Percentiles rank a stretch among this genome's conserved stretches.
phyloP scores from a whole-genome alignment of 2,113 vertebrate genomes.

The Istiophorus platypterus region DNA sequence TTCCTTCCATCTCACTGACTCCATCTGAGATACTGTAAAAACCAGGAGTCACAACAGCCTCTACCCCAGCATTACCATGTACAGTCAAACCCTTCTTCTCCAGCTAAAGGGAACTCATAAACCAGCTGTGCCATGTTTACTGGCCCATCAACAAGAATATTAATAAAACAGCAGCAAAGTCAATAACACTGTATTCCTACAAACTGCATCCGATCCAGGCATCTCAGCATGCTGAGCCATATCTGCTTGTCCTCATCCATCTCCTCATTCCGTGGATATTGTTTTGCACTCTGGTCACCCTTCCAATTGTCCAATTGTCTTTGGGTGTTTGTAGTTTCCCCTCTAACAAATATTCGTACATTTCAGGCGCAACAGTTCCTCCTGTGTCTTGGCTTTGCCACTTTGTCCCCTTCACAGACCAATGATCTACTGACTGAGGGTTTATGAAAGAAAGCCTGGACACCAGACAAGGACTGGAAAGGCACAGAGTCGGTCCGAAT shows the following conservation, averaged over 20 bases:
- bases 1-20: constrained; percentile 68
- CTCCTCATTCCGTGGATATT: constrained; percentile 10
- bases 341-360: constrained; percentile 17
- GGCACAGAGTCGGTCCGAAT: constrained; percentile 35
- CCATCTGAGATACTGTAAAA: constrained; percentile 54
- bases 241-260: constrained; percentile 9
- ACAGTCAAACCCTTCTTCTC: constrained; percentile 42
- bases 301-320: neutral
- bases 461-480: constrained; percentile 23
- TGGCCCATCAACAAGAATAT: constrained; percentile 53
- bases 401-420: neutral
- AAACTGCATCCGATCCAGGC: constrained; percentile 36
- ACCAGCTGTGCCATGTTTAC: constrained; percentile 28
- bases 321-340: constrained; percentile 8
- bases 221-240: neutral
- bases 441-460: neutral
- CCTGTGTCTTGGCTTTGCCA: neutral
- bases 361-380: neutral
- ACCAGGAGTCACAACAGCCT: constrained; percentile 42
- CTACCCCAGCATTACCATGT: constrained; percentile 47
- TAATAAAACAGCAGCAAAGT: constrained; percentile 51
- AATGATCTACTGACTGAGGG: neutral
- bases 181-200: constrained; percentile 41
- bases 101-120: constrained; percentile 15
- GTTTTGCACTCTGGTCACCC: constrained; percentile 5